phyloP scores from a whole-genome alignment of 1,140 invertebrate genomes.

The Pinna nobilis region DNA sequence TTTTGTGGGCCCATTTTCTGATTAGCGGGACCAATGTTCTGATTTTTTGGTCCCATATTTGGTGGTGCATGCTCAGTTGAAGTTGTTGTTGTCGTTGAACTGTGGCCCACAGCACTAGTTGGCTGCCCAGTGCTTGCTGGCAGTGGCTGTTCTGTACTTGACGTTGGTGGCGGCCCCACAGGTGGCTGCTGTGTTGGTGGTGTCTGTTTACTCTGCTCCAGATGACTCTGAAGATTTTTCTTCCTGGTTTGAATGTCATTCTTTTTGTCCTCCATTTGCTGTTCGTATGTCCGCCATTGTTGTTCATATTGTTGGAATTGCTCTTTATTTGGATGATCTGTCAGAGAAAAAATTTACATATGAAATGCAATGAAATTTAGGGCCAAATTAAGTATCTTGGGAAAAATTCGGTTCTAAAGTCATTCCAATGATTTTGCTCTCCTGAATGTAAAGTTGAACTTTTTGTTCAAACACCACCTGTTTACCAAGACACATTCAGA shows the following conservation, averaged over 20 bases:
- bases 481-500: background rate
- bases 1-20: background rate
- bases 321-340: conserved; percentile 75
- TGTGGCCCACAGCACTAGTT: conserved; percentile 3
- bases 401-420: background rate
- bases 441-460: background rate
- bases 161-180: background rate
- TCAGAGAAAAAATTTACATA: conserved; percentile 19
- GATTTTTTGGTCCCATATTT: no score
- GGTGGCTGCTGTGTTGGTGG: background rate
- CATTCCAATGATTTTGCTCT: background rate
- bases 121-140: background rate
- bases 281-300: conserved; percentile 73
- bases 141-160: background rate
- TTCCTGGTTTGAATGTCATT: conserved; percentile 57
- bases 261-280: conserved; percentile 69
- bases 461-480: background rate
- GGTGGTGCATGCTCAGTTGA: background rate
- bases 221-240: conserved; percentile 34
- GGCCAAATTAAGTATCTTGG: background rate
- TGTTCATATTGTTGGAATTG: conserved; percentile 73
- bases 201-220: conserved; percentile 34
- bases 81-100: background rate
- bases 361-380: background rate
- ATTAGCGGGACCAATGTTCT: background rate